These are phyloP conservation scores for Agriopis leucophaearia DNA, from an alignment of 2,888 invertebrate species.

Conservation along the genomic window DNA sequence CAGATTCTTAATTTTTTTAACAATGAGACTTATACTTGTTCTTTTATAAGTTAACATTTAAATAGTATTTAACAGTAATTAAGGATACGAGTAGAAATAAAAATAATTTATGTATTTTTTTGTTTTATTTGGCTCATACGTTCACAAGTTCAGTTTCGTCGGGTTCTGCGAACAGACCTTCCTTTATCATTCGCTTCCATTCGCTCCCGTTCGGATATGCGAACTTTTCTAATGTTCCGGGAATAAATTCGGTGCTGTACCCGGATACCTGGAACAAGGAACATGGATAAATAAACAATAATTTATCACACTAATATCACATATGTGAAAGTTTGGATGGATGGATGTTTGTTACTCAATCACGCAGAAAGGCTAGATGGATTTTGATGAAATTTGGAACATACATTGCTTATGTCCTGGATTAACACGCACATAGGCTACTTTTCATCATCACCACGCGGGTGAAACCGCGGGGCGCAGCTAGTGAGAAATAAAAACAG, in stretches of 20 bases:
- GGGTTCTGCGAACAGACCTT: slow-evolving; percentile 86
- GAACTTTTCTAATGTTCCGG: slow-evolving; percentile 89
- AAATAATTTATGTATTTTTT: slow-evolving; percentile 17
- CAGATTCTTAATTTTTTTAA: background rate
- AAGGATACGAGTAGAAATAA: slow-evolving; percentile 27
- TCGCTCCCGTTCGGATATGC: slow-evolving; percentile 92
- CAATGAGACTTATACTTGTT: slow-evolving; percentile 12
- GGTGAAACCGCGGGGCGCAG: too few species aligned
- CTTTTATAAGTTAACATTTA: slow-evolving; percentile 5
- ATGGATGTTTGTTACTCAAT: too few species aligned
- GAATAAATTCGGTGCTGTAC: slow-evolving; percentile 93
- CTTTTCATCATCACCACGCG: too few species aligned
- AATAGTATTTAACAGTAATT: slow-evolving; percentile 21
- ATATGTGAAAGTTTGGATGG: too few species aligned
- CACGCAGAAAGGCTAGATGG: too few species aligned
- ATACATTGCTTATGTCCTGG: too few species aligned
- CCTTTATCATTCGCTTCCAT: slow-evolving; percentile 90
- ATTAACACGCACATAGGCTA: too few species aligned
- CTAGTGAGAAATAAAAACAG: too few species aligned
- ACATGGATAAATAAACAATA: background rate
- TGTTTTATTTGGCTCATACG: slow-evolving; percentile 45
- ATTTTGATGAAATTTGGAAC: too few species aligned
- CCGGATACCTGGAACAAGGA: slow-evolving; percentile 88
- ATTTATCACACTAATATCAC: too few species aligned
- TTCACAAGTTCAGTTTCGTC: slow-evolving; percentile 78